Conservation (phyloP, 2,113 vertebrate species). For the Scortum barcoo region DNA sequence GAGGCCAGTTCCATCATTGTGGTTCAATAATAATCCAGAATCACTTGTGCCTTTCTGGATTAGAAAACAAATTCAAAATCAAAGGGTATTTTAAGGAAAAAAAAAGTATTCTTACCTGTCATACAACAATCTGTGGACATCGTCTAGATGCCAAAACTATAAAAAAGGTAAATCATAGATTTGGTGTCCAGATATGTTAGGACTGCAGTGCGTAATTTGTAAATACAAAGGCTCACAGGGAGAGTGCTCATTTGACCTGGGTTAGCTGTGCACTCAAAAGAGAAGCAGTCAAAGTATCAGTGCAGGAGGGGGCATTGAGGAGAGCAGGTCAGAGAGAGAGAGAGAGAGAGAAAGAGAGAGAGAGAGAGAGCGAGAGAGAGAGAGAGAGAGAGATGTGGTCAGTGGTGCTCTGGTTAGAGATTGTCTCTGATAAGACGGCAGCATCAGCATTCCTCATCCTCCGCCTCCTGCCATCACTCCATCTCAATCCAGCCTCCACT, state of each 20-base stretch:
- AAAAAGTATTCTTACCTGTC: too few species aligned
- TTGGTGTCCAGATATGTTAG: background rate
- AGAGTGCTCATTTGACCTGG: background rate
- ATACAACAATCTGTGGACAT: too few species aligned
- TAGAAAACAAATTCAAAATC: too few species aligned
- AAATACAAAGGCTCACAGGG: background rate
- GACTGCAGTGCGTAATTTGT: background rate
- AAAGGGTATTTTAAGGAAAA: too few species aligned
- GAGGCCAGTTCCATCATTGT: too few species aligned
- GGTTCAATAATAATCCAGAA: too few species aligned
- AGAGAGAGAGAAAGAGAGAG: background rate
- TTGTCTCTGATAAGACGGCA: conserved; percentile 37
- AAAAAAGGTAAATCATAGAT: too few species aligned
- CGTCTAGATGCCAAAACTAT: too few species aligned
- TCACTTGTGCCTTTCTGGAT: too few species aligned
- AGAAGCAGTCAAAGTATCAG: background rate
- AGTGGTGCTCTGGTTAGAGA: conserved; percentile 30
- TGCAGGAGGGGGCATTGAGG: background rate
- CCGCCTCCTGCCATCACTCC: conserved; percentile 35
- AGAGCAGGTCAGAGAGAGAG: background rate
- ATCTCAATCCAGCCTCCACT: conserved; percentile 44
- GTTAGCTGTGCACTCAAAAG: background rate
- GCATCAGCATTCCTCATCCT: conserved; percentile 53
- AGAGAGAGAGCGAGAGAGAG: background rate
- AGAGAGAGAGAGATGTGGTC: background rate